These are phyloP conservation scores for Daphoenositta chrysoptera DNA, from an alignment of 2,113 vertebrate genomes.

Conservation along the genomic window DNA sequence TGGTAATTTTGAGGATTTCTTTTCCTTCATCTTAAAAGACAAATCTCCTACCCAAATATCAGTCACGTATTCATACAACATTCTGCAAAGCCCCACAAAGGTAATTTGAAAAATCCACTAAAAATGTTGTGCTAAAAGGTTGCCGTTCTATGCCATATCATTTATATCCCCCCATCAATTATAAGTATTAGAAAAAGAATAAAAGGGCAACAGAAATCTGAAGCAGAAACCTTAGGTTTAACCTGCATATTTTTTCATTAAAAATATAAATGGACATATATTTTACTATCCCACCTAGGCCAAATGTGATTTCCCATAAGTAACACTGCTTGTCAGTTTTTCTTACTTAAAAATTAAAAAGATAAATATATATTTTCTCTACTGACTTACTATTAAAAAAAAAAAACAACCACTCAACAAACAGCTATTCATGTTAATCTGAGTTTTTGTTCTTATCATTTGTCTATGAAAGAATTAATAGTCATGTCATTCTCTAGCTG, in stretches of 20 bases:
- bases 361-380: background rate
- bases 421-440: background rate
- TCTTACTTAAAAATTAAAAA: background rate
- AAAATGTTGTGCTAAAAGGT: background rate
- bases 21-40: background rate
- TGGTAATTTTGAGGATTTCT: background rate
- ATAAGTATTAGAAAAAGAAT: background rate
- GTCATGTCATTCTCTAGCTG: background rate
- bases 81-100: background rate
- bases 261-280: background rate
- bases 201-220: background rate
- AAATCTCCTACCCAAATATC: background rate
- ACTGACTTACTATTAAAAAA: background rate
- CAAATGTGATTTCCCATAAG: background rate
- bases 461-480: background rate
- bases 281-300: background rate
- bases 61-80: rapidly evolving
- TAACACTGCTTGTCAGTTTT: background rate
- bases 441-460: background rate
- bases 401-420: background rate
- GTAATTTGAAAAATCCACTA: background rate
- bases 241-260: rapidly evolving
- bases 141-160: background rate
- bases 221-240: too few relatives aligned
- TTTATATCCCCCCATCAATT: background rate